Conservation (phyloP, 2,797 vertebrate species). For the Phoeniculus purpureus region DNA sequence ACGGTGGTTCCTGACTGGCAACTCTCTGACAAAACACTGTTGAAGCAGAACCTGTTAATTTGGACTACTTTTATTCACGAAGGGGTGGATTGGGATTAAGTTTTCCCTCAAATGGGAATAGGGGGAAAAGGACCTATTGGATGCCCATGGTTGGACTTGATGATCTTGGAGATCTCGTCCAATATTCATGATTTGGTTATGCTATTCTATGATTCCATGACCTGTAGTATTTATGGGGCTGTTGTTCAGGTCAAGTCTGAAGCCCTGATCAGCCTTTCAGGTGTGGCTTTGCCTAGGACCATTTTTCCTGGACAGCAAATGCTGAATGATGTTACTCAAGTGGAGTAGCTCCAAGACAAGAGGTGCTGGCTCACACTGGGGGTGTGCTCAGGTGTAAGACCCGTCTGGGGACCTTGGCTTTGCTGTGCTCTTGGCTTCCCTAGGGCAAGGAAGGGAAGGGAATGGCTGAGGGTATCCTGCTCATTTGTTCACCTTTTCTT, state of each 20-base stretch:
- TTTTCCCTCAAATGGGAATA: neutral
- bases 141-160: too few relatives aligned
- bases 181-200: too few relatives aligned
- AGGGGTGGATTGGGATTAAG: neutral
- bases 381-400: accelerated
- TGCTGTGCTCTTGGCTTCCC: accelerated
- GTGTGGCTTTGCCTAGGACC: neutral
- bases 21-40: neutral
- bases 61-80: neutral
- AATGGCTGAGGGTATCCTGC: neutral
- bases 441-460: neutral
- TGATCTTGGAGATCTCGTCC: too few relatives aligned
- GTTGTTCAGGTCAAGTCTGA: neutral
- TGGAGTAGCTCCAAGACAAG: neutral
- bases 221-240: neutral
- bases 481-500: neutral
- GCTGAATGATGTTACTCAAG: neutral
- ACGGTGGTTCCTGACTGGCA: neutral
- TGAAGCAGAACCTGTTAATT: neutral
- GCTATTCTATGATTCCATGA: too few relatives aligned
- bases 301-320: neutral
- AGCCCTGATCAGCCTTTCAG: neutral
- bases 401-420: neutral
- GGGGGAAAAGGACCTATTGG: neutral
- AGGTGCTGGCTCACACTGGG: accelerated